Percentiles rank a stretch among this genome's conserved stretches.
Evolutionary conservation across 2,888 invertebrate species (phyloP).

Genomic region (Ormyrus nitidulus): DNA sequence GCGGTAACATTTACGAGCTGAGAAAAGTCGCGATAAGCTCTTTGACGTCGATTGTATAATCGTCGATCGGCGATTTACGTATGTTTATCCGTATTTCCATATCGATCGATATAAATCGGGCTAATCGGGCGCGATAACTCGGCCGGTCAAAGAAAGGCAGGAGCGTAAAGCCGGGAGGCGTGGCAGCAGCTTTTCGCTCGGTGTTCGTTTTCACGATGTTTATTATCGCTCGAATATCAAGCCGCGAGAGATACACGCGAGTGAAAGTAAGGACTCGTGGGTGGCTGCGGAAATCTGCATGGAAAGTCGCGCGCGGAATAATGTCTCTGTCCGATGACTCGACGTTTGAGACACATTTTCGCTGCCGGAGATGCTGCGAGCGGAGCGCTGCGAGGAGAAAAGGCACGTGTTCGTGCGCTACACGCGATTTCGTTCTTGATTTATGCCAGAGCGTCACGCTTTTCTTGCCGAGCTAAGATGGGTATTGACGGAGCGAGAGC

Average conservation of each 20-base stretch:
- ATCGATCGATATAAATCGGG: constrained; percentile 39
- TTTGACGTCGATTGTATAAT: too few relatives aligned
- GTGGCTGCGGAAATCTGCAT: constrained; percentile 63
- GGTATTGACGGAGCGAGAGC: too few relatives aligned
- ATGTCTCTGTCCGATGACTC: constrained; percentile 40
- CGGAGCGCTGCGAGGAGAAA: neutral
- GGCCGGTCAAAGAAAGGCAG: constrained; percentile 6
- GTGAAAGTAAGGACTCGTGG: constrained; percentile 61
- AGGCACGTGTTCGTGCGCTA: neutral
- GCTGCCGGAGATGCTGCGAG: constrained; percentile 6
- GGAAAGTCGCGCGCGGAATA: constrained; percentile 55
- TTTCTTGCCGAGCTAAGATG: neutral
- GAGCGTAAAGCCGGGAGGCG: neutral
- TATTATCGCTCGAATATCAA: constrained; percentile 54
- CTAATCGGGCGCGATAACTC: constrained; percentile 8
- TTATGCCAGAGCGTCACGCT: constrained; percentile 40
- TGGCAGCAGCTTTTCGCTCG: constrained; percentile 24
- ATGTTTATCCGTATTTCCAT: neutral
- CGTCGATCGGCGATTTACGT: constrained; percentile 18
- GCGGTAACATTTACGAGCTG: too few relatives aligned
- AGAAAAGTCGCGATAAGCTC: too few relatives aligned
- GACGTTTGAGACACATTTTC: neutral
- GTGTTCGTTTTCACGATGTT: constrained; percentile 57
- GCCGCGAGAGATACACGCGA: constrained; percentile 53
- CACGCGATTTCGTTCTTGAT: constrained; percentile 29